A percentile compares a stretch with the other conserved stretches of the same genome.
Conservation (phyloP, 1,140 invertebrate species). For the Megalonaias nervosa region DNA sequence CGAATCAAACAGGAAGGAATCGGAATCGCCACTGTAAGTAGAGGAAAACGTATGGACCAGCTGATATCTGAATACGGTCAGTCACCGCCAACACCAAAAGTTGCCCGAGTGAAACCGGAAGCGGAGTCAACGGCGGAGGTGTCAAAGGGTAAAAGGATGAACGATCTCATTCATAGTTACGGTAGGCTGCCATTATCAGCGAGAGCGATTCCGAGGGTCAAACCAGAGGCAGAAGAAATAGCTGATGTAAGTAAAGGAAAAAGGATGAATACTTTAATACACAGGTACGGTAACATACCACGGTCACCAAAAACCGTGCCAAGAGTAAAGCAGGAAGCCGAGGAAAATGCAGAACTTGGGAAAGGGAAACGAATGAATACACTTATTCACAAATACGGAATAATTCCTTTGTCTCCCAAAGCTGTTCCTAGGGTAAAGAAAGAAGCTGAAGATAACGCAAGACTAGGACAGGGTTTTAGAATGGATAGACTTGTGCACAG, state of each 20-base stretch:
- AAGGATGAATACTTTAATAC: slow-evolving; percentile 49
- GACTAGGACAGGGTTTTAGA: slow-evolving; percentile 54
- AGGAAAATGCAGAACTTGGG: slow-evolving; percentile 52
- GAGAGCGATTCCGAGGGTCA: slow-evolving; percentile 47
- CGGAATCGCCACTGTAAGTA: slow-evolving; percentile 44
- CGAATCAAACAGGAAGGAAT: slow-evolving; percentile 48
- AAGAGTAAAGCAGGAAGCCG: slow-evolving; percentile 60
- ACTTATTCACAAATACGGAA: slow-evolving; percentile 56
- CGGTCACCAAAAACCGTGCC: slow-evolving; percentile 49
- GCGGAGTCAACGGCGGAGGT: slow-evolving; percentile 38
- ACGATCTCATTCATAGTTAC: slow-evolving; percentile 45
- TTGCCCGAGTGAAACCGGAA: slow-evolving; percentile 46
- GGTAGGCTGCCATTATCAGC: slow-evolving; percentile 36
- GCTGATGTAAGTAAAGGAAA: slow-evolving; percentile 57
- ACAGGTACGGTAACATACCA: slow-evolving; percentile 48
- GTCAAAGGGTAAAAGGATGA: slow-evolving; percentile 39
- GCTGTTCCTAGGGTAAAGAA: slow-evolving; percentile 61
- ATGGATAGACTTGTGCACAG: slow-evolving; percentile 54
- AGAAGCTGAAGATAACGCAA: slow-evolving; percentile 59
- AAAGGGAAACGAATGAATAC: slow-evolving; percentile 58
- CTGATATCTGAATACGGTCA: slow-evolving; percentile 44
- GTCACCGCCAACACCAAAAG: slow-evolving; percentile 33
- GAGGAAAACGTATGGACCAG: slow-evolving; percentile 46
- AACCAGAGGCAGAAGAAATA: slow-evolving; percentile 55
- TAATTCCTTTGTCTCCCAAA: slow-evolving; percentile 45